phyloP scores from a whole-genome alignment of 1,140 invertebrate species.

The Catajapyx aquilonaris region DNA sequence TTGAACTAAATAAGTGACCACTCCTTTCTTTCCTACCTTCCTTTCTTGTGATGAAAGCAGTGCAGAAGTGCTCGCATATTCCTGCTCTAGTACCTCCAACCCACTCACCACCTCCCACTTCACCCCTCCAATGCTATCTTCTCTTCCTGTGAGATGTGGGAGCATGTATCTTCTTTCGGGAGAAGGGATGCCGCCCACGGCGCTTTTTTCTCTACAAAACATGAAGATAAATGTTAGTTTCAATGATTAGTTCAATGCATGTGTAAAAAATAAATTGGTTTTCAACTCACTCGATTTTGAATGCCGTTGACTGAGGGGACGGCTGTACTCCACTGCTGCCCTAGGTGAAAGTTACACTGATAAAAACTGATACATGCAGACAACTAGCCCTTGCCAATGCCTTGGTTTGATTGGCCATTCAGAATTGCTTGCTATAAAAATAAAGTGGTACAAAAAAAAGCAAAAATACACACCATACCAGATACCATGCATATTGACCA shows the following conservation, averaged over 20 bases:
- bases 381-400: neutral
- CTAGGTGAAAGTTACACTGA: constrained; percentile 53
- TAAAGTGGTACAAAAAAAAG: neutral
- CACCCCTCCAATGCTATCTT: too few relatives aligned
- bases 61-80: constrained; percentile 6
- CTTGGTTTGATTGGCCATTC: neutral
- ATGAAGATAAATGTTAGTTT: constrained; percentile 1
- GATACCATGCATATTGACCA: constrained; percentile 3
- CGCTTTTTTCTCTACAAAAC: constrained; percentile 35
- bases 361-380: constrained; percentile 26
- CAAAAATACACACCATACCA: constrained; percentile 2
- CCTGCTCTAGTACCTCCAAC: constrained; percentile 9
- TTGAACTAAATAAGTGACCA: constrained; percentile 5
- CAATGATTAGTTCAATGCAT: constrained; percentile 12
- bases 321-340: constrained; percentile 54
- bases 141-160: constrained; percentile 23
- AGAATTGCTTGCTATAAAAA: constrained; percentile 2
- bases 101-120: too few relatives aligned
- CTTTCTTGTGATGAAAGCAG: constrained; percentile 9
- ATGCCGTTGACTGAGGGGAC: constrained; percentile 34
- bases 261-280: constrained; percentile 12
- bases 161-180: constrained; percentile 54
- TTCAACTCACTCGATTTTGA: constrained; percentile 41
- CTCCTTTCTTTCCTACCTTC: constrained; percentile 7
- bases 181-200: constrained; percentile 49